Conservation (phyloP, 2,797 vertebrate species). For the Clamator glandarius region DNA sequence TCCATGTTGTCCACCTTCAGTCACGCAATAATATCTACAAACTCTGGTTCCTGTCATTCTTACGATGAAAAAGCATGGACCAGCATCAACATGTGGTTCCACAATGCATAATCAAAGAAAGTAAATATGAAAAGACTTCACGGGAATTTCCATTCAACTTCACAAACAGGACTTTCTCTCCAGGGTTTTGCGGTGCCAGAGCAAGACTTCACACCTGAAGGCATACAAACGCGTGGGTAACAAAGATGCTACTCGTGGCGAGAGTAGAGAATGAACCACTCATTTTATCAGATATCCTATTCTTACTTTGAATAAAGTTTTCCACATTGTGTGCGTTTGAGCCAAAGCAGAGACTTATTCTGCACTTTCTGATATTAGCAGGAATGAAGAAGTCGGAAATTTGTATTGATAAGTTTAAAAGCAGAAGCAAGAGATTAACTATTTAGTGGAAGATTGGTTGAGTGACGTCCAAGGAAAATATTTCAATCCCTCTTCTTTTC, state of each 20-base stretch:
- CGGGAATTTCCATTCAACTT: background rate
- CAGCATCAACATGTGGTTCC: background rate
- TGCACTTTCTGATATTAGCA: background rate
- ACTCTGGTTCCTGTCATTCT: background rate
- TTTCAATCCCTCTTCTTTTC: background rate
- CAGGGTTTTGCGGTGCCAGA: background rate
- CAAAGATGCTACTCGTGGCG: background rate
- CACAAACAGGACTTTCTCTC: background rate
- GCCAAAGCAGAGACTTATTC: background rate
- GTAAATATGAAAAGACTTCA: background rate
- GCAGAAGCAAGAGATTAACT: background rate
- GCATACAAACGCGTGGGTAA: rapidly evolving
- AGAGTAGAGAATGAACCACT: background rate
- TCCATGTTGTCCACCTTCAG: rapidly evolving
- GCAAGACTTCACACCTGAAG: background rate
- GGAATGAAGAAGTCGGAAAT: background rate
- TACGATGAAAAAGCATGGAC: rapidly evolving
- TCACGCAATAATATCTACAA: background rate
- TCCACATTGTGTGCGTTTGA: too few relatives aligned
- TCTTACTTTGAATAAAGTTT: background rate
- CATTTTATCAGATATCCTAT: background rate
- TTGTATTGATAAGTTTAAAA: constrained; percentile 11
- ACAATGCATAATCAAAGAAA: background rate
- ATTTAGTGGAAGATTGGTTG: background rate
- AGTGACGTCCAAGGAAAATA: background rate